Conservation (phyloP, 92 coral and sea anemone species). For the Epizoanthus rinbou region DNA sequence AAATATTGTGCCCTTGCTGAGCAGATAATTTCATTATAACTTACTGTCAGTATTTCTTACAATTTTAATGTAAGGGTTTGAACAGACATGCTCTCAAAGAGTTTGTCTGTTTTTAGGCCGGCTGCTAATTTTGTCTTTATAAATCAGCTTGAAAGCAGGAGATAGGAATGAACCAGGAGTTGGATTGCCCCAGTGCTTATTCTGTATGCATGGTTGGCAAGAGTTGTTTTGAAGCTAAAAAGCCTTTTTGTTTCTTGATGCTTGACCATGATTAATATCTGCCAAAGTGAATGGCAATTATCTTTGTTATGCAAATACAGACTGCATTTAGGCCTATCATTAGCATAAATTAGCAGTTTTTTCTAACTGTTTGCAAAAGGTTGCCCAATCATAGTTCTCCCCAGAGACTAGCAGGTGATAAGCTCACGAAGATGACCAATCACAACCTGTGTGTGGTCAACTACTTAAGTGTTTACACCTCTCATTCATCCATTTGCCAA, state of each 20-base stretch:
- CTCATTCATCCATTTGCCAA: constrained; percentile 69
- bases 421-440: constrained; percentile 60
- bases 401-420: constrained; percentile 83
- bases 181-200: background rate
- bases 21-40: too few relatives aligned
- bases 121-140: too few relatives aligned
- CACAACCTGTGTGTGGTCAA: constrained; percentile 47
- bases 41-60: too few relatives aligned
- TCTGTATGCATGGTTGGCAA: constrained; percentile 24
- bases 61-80: too few relatives aligned
- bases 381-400: constrained; percentile 62
- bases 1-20: too few relatives aligned
- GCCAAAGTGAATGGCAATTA: constrained; percentile 30
- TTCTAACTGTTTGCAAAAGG: constrained; percentile 54
- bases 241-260: constrained; percentile 41
- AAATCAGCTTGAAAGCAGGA: too few relatives aligned
- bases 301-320: constrained; percentile 79
- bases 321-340: constrained; percentile 72
- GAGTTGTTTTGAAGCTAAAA: constrained; percentile 32
- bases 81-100: too few relatives aligned
- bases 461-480: constrained; percentile 59
- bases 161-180: too few relatives aligned
- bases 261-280: constrained; percentile 39
- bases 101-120: too few relatives aligned
- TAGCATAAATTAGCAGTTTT: constrained; percentile 70